Evolutionary conservation across 35 echinoderm and acorn worm genomes (phyloP).

Genomic region (Ptychodera flava): DNA sequence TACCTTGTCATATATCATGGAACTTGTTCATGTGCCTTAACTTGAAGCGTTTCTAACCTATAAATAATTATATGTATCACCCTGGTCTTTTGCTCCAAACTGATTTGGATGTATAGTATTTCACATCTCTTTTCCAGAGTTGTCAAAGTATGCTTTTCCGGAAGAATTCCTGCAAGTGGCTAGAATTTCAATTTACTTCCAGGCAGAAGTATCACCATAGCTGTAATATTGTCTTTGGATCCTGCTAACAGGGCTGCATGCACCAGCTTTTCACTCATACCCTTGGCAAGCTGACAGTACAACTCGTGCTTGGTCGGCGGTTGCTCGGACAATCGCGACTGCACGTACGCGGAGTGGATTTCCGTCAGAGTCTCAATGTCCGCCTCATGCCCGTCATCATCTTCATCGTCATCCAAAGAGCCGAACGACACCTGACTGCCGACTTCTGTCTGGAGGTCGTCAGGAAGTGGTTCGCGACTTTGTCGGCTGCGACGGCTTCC

Average conservation of each 20-base stretch:
- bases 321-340: constrained; percentile 60
- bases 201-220: constrained; percentile 77
- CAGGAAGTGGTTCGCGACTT: background rate
- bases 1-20: too few relatives aligned
- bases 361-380: constrained; percentile 93
- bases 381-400: constrained; percentile 81
- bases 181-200: constrained; percentile 49
- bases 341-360: constrained; percentile 74
- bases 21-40: too few relatives aligned
- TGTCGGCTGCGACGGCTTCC: too few relatives aligned
- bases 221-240: constrained; percentile 82
- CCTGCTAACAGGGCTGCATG: constrained; percentile 83
- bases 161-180: background rate
- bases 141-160: too few relatives aligned
- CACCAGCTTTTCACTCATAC: constrained; percentile 76
- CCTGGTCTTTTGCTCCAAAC: too few relatives aligned
- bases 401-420: constrained; percentile 10
- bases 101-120: too few relatives aligned
- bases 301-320: constrained; percentile 34
- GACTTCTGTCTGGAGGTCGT: background rate
- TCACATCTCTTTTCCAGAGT: too few relatives aligned
- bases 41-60: too few relatives aligned
- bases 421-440: background rate
- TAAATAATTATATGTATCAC: too few relatives aligned
- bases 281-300: constrained; percentile 47